phyloP scores from a whole-genome alignment of 2,797 vertebrate species.

The Gallinago solitaria region DNA sequence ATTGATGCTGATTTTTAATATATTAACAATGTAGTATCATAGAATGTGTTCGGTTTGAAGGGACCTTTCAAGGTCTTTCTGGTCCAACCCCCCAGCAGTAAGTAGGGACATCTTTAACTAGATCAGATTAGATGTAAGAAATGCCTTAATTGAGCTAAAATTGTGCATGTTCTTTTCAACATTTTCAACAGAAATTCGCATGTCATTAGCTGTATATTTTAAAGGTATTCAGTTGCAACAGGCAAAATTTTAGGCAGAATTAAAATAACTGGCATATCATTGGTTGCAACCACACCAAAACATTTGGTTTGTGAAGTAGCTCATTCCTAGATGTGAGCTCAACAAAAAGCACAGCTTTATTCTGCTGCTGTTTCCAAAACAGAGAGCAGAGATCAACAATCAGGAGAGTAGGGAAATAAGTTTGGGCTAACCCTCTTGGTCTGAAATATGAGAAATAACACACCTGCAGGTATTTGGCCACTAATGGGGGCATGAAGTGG shows the following conservation, averaged over 20 bases:
- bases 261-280: background rate
- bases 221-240: background rate
- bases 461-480: background rate
- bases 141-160: background rate
- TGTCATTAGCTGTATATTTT: background rate
- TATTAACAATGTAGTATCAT: background rate
- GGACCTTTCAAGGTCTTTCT: no score
- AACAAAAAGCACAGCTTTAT: background rate
- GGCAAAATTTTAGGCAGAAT: background rate
- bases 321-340: background rate
- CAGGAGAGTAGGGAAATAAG: background rate
- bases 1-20: background rate
- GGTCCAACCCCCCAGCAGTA: no score
- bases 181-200: background rate
- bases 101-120: no score
- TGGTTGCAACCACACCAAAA: background rate
- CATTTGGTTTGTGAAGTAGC: background rate
- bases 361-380: background rate
- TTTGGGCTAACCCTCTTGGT: background rate
- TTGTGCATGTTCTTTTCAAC: background rate
- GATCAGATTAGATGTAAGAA: background rate
- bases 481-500: fast-evolving
- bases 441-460: background rate
- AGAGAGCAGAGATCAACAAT: background rate
- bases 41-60: no score